Evolutionary conservation across 1,140 invertebrate species (phyloP).

Genomic region (Drosophila insularis): DNA sequence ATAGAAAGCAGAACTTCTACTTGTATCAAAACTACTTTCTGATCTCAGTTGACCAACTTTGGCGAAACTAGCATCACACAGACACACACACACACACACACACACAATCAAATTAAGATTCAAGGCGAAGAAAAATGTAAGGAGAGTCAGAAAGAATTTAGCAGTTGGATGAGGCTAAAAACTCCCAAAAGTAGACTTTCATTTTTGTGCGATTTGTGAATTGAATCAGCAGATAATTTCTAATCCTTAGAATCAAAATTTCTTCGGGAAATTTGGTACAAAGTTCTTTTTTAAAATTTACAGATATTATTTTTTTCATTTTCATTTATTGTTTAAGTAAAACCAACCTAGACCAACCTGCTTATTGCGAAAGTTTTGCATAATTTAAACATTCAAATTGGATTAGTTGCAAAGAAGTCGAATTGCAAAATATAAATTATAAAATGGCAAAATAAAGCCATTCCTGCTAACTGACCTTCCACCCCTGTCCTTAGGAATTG

Average conservation of each 20-base stretch:
- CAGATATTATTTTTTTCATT: too few relatives aligned
- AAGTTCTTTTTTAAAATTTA: too few relatives aligned
- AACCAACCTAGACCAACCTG: too few relatives aligned
- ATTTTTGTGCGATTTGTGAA: neutral
- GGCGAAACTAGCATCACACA: neutral
- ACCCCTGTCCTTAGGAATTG: too few relatives aligned
- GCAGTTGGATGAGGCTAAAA: neutral
- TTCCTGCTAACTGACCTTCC: too few relatives aligned
- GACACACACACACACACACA: neutral
- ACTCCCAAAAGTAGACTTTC: neutral
- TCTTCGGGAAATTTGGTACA: too few relatives aligned
- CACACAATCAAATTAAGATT: neutral
- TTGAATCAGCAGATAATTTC: neutral
- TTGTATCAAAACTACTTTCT: constrained; percentile 71
- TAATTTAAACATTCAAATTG: too few relatives aligned
- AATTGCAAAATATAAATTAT: neutral
- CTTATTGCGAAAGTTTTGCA: too few relatives aligned
- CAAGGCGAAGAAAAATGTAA: neutral
- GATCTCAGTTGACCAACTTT: constrained; percentile 78
- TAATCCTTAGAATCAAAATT: too few relatives aligned
- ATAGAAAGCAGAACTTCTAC: constrained; percentile 66
- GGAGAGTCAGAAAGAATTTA: neutral
- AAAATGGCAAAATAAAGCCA: too few relatives aligned
- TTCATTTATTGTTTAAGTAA: too few relatives aligned
- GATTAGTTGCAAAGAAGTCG: too few relatives aligned